Evolutionary conservation across 92 coral and sea anemone genomes (phyloP), one percentile per base, ranked within the genome.

Genomic region (Pocillopora meandrina): DNA sequence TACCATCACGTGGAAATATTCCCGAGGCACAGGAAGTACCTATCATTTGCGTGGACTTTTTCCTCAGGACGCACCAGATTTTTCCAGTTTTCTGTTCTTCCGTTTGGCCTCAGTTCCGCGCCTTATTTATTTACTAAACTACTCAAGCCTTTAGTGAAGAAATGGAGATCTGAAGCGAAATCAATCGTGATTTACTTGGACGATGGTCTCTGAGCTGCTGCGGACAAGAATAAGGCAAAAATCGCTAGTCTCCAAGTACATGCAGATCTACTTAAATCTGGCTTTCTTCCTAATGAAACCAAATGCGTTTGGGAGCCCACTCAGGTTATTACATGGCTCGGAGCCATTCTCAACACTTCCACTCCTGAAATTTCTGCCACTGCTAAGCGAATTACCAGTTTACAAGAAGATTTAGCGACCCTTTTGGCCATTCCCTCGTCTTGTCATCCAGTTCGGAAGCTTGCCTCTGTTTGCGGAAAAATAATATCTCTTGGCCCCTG

Each of bases 251-350:
- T 84, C 14, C 81, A 84, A 75, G 64, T 81, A 10, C 92, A 85
- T 56, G 89, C 90, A 12, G 92, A 91, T 80, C 52, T 91, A 56
- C 61, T 85, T 31, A 85, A 71, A 72, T 88, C 85, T 56, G 94
- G 94, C 23, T 85, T 91, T 71, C 77, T 85, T 36, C 87, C 92
- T 52, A 91, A 91, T 56, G 89, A 91, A 59, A 77, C 20, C 9
- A 91, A 88, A 73, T 85, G 79, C 84, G 78, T 82, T 72, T 90
- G 93, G 91, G 89, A 83, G 11, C 93, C 91, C 11, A 65, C 65
- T 17, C 83, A 88, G 65, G 31, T 72, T 59, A 87, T 83, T 56
- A 72, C 26, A 10, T 87, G 91, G 65, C 73, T 78, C 18, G 89
- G 89, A 2, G 52, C 77, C 42, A 56, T 65, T 61, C 69, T 87